phyloP scores from a whole-genome alignment of 2,888 invertebrate genomes.

The Malthinus seriepunctatus region DNA sequence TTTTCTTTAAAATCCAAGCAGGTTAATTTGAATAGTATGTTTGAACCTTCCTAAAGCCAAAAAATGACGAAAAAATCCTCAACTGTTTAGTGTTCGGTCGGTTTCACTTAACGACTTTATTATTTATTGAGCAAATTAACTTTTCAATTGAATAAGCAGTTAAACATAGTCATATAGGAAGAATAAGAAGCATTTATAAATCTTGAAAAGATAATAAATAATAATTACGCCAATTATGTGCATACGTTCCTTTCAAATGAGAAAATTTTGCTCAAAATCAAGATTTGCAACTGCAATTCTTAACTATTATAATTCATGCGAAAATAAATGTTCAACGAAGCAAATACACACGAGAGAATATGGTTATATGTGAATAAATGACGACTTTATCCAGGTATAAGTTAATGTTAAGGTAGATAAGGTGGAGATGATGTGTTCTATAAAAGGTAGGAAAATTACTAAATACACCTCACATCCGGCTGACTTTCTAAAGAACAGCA shows the following conservation, averaged over 20 bases:
- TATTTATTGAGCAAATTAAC: too few relatives aligned
- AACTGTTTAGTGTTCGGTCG: too few relatives aligned
- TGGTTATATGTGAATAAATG: slow-evolving; percentile 12
- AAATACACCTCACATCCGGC: slow-evolving; percentile 24
- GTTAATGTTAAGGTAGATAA: not conserved
- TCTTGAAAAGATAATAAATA: not conserved
- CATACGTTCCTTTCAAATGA: not conserved
- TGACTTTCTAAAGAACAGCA: slow-evolving; percentile 27
- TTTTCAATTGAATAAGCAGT: too few relatives aligned
- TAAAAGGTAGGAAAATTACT: slow-evolving; percentile 27
- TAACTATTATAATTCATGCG: slow-evolving; percentile 9
- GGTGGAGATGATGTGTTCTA: not conserved
- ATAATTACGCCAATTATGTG: slow-evolving; percentile 1
- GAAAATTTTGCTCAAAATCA: slow-evolving; percentile 14
- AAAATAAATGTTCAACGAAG: slow-evolving; percentile 13
- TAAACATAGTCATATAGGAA: too few relatives aligned
- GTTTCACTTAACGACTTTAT: too few relatives aligned
- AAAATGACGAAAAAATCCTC: too few relatives aligned
- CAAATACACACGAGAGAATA: slow-evolving; percentile 8
- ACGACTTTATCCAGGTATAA: slow-evolving; percentile 16
- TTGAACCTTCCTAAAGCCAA: too few relatives aligned
- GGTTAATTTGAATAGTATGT: too few relatives aligned
- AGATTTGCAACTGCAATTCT: slow-evolving; percentile 9
- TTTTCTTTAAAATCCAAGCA: too few relatives aligned
- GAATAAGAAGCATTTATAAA: too few relatives aligned